phyloP scores from a whole-genome alignment of 2,797 vertebrate species.

The Cacajao melanocephalus region DNA sequence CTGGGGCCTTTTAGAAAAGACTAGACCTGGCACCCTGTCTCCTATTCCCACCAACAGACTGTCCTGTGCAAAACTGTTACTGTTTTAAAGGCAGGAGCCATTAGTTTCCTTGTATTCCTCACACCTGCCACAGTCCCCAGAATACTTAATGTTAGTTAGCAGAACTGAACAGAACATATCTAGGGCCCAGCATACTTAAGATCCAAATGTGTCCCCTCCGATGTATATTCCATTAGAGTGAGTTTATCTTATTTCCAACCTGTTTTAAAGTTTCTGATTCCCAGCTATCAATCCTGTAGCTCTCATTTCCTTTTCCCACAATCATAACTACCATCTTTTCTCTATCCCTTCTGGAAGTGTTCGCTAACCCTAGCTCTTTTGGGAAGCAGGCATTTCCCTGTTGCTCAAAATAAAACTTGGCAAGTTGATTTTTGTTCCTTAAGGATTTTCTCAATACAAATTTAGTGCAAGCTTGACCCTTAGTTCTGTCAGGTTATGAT shows the following conservation, averaged over 20 bases:
- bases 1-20: background rate
- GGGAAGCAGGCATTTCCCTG: background rate
- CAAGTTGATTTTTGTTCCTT: constrained; percentile 18
- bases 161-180: background rate
- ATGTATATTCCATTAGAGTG: background rate
- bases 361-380: background rate
- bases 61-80: background rate
- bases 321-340: background rate
- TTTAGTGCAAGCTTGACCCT: background rate
- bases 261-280: background rate
- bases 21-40: background rate
- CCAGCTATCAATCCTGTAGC: background rate
- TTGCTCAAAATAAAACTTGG: background rate
- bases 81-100: background rate
- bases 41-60: background rate
- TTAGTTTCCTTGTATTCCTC: background rate
- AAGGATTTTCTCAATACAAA: background rate
- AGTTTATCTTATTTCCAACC: background rate
- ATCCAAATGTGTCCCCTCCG: background rate
- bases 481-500: background rate
- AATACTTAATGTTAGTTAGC: background rate
- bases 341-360: background rate
- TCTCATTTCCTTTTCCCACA: background rate
- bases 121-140: background rate
- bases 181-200: background rate